Evolutionary conservation across 1,140 invertebrate species (phyloP), one percentile per base, ranked within the genome.

Genomic region (Harpegnathos saltator): DNA sequence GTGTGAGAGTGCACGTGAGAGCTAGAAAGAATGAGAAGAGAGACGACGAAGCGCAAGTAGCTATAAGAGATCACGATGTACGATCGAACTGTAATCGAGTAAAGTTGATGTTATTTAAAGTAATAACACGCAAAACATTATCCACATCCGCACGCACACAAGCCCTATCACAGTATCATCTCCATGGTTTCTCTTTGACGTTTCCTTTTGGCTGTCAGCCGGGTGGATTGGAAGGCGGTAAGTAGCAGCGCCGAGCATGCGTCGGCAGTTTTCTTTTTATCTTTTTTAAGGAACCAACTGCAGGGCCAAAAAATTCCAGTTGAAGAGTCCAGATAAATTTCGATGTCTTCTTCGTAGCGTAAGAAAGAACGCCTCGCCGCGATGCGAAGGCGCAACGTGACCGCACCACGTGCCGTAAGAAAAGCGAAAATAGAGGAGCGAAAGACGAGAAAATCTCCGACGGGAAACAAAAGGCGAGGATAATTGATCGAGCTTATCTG

Each of bases 101-200:
- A 92, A 93, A 93, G 92, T 94, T 93, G 91, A 93, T 94, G 93
- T 94, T 93, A 94, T 91, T 94, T 92, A 93, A 93, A 93, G 89
- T 91, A 92, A 92, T 90, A 92, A 90, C 90, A 89, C 83, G 88
- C 58, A 62, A 81, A 44, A 74, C 75, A 88, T 89, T 89, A 89
- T 87, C 80, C 78, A 73, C 68, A 38, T 86, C 75, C 50, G 48
- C 44, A 19, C 12, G 52, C 26, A 77, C 54, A 56, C n/a, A 22
- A 56, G 11, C 26, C 59, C 66, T 44, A 29, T 58, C 38, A 52
- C 17, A 59, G 12, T 29, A 62, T 65, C 58, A n/a, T n/a, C n/a
- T n/a, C 29, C 17, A 17, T 33, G 17, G n/a, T 15, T 52, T 62
- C 12, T 48, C 7, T 24, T 44, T 44, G 38, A 44, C 38, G 19